Percentiles rank a stretch among this genome's conserved stretches.
Evolutionary conservation across 2,797 vertebrate species (phyloP).

Genomic region (Galaxias olidus): DNA sequence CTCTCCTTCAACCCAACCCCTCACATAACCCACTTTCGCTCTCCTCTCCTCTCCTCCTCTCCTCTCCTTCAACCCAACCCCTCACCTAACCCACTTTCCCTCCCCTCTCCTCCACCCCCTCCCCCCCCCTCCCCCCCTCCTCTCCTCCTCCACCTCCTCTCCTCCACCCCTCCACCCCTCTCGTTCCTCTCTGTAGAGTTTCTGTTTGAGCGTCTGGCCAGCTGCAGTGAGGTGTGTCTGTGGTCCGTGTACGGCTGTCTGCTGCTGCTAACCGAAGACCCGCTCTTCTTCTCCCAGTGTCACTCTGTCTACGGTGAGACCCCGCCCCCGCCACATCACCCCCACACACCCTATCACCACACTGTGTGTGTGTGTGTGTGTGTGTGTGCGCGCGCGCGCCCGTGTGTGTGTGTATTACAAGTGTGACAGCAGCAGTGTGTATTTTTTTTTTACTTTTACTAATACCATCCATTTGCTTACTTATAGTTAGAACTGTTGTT

Average conservation of each 20-base stretch:
- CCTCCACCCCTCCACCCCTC: neutral
- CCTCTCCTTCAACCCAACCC: neutral
- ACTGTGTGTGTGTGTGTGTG: neutral
- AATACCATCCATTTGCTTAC: no score
- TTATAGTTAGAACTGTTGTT: no score
- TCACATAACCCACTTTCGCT: neutral
- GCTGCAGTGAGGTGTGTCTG: slow-evolving; percentile 81
- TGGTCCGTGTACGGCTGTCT: slow-evolving; percentile 89
- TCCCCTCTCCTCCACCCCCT: neutral
- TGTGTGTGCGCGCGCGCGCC: neutral
- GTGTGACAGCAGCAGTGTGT: no score
- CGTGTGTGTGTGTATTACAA: slow-evolving; percentile 2
- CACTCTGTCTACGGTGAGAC: slow-evolving; percentile 91
- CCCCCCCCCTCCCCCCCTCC: neutral
- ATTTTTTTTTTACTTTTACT: no score
- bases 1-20: no score
- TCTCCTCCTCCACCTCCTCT: neutral
- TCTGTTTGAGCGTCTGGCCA: slow-evolving; percentile 87
- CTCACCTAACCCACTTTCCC: neutral
- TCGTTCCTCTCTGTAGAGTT: slow-evolving; percentile 77
- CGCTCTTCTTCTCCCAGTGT: slow-evolving; percentile 91
- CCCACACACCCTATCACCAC: neutral
- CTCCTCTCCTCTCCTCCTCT: neutral
- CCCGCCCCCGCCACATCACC: neutral
- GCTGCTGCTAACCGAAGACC: slow-evolving; percentile 85